Evolutionary conservation across 1,140 invertebrate genomes (phyloP), one percentile per base, ranked within the genome.

Genomic region (Pemphigus obesinymphae): DNA sequence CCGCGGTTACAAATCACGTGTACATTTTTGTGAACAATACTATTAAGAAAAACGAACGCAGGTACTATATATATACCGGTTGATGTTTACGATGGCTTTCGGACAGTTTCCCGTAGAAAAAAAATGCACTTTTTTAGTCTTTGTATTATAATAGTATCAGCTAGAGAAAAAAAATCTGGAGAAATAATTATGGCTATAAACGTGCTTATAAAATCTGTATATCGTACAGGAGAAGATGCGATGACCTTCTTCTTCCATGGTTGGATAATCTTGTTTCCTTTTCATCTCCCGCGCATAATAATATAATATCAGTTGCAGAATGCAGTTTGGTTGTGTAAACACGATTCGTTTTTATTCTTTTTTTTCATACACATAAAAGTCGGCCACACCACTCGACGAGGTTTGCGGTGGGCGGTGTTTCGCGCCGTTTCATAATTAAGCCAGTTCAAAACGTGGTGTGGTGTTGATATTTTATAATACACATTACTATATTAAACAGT

Each of bases 231-330:
- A 66, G 31, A 66, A 23, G 53, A 11, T 4, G 17, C 23, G 29
- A 63, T 63, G 61, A 63, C 50, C 50, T 55, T 55, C 73, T 76
- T 55, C 73, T 50, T 55, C 50, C 48, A 40, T 50, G 73, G 73
- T 76, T 58, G 73, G 50, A 55, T 58, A 76, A 76, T 76, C 73
- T 76, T 50, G 34, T 76, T 76, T 53, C 45, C 29, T 75, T 75
- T 76, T 76, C 50, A 76, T 76, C 34, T 58, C 8, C 29, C 20
- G 50, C 73, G 29, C 37, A 40, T 40, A n/a, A n/a, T n/a, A n/a
- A n/a, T n/a, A 8, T 76, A 76, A 31, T n/a, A 55, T 76, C 48
- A n/a, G 23, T n/a, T 0, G 73, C 10, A n/a, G n/a, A n/a, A n/a
- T n/a, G n/a, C 4, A 45, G 50, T 58, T 58, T 5, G 34, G 73